phyloP scores from a whole-genome alignment of 2,888 invertebrate genomes.

The Morpho helenor region DNA sequence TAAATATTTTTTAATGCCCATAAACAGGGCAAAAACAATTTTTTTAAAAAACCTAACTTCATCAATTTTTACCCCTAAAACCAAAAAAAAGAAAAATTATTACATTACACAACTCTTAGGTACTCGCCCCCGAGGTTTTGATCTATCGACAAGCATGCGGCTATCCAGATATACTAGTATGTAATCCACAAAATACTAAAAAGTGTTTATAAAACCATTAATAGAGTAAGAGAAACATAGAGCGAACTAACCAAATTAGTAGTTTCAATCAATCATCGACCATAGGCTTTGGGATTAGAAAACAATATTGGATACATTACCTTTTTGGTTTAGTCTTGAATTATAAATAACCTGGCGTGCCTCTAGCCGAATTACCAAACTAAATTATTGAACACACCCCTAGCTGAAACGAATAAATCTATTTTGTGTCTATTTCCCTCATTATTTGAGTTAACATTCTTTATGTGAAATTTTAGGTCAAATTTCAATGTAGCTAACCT shows the following conservation, averaged over 20 bases:
- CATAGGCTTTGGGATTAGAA: conserved; percentile 15
- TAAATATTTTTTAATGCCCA: too few species aligned
- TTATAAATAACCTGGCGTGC: conserved; percentile 55
- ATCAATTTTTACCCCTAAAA: too few species aligned
- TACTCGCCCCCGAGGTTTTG: too few species aligned
- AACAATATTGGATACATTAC: conserved; percentile 39
- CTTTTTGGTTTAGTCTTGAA: conserved; percentile 53
- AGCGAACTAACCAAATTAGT: conserved; percentile 22
- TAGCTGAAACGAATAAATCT: conserved; percentile 53
- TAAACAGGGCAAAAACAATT: too few species aligned
- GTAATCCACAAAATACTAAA: conserved; percentile 7
- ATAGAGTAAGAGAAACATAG: conserved; percentile 25
- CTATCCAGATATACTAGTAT: too few species aligned
- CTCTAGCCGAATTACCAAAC: conserved; percentile 57
- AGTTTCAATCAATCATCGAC: conserved; percentile 14
- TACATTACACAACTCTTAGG: too few species aligned
- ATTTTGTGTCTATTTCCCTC: conserved; percentile 36
- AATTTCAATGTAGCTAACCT: too few species aligned
- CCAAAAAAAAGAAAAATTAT: too few species aligned
- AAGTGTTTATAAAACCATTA: conserved; percentile 22
- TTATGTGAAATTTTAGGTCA: neutral
- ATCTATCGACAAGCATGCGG: too few species aligned
- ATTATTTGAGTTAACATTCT: conserved; percentile 13
- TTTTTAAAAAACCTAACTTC: too few species aligned
- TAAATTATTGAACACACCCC: conserved; percentile 68